Evolutionary conservation across 2,797 vertebrate genomes (phyloP), one percentile per base, ranked within the genome.

Genomic region (Pteronotus mesoamericanus): DNA sequence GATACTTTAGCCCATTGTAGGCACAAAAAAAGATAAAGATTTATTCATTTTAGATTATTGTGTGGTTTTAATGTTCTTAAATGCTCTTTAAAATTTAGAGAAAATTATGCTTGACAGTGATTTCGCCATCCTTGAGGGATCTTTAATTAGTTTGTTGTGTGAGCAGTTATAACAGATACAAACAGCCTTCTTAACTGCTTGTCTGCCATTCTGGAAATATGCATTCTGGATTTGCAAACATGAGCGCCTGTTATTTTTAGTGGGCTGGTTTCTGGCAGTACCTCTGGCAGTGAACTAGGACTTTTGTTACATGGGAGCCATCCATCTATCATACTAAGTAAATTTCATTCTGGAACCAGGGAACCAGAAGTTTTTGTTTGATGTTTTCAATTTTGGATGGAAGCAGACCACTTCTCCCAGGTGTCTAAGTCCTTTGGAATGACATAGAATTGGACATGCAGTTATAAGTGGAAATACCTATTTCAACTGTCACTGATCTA

Each of bases 21-120:
- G 66, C 89, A 89, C 26, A 86, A 94, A 94, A 93, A 95, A 95
- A 16, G 1, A 97, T 97, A 96, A 0, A 86, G 96, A 97, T 97
- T 98, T 98, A 98, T 98, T 98, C 97, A 98, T 97, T 98, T 98
- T 98, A 98, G 97, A 93, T 75, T 96, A 97, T 98, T 98, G 96
- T 98, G 87, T 83, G 83, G 92, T 96, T 97, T 97, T 98, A 98
- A 95, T 97, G 95, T 96, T 97, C 92, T 97, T 93, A 46, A 97
- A 97, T 68, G 88, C 96, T 79, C 14, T 98, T 97, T 96, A 97
- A 97, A 98, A 97, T 96, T 16, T 86, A 95, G 97, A 96, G 74
- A 97, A 96, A 98, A 98, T 97, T 88, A 91, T 48, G 85, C 96
- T 97, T 91, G 51, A 97, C 97, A 85, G 93, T 79, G 69, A 97